phyloP scores from a whole-genome alignment of 2,797 vertebrate genomes.

The Macropodus opercularis region DNA sequence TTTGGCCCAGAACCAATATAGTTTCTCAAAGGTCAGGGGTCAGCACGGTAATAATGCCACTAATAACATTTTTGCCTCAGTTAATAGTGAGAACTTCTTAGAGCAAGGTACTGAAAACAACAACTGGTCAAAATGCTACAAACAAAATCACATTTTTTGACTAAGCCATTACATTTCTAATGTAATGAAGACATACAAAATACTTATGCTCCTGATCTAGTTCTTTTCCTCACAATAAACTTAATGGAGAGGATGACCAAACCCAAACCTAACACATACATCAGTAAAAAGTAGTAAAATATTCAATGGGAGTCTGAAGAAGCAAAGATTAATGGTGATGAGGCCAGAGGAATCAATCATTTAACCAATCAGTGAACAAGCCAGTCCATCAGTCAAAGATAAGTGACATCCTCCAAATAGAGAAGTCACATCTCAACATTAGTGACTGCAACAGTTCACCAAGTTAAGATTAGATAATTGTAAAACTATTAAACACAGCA shows the following conservation, averaged over 20 bases:
- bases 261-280: too few species aligned
- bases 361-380: slow-evolving; percentile 61
- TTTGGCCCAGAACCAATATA: slow-evolving; percentile 74
- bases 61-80: slow-evolving; percentile 63
- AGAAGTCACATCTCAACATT: slow-evolving; percentile 41
- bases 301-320: slow-evolving; percentile 10
- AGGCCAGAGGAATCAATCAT: slow-evolving; percentile 57
- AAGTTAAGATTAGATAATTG: slow-evolving; percentile 55
- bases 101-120: neutral
- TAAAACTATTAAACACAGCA: slow-evolving; percentile 67
- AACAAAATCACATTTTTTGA: neutral
- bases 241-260: too few species aligned
- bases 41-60: slow-evolving; percentile 65
- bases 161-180: too few species aligned
- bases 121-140: neutral
- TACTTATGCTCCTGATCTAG: too few species aligned
- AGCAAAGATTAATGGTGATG: slow-evolving; percentile 50
- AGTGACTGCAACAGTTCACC: slow-evolving; percentile 35
- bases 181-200: too few species aligned
- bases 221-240: too few species aligned
- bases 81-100: slow-evolving; percentile 34
- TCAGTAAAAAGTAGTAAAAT: neutral
- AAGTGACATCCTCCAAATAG: slow-evolving; percentile 52
- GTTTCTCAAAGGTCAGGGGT: slow-evolving; percentile 69
- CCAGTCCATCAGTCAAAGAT: slow-evolving; percentile 65